These are phyloP conservation scores for Penelope pileata DNA, from an alignment of 2,113 vertebrate species.

Conservation along the genomic window DNA sequence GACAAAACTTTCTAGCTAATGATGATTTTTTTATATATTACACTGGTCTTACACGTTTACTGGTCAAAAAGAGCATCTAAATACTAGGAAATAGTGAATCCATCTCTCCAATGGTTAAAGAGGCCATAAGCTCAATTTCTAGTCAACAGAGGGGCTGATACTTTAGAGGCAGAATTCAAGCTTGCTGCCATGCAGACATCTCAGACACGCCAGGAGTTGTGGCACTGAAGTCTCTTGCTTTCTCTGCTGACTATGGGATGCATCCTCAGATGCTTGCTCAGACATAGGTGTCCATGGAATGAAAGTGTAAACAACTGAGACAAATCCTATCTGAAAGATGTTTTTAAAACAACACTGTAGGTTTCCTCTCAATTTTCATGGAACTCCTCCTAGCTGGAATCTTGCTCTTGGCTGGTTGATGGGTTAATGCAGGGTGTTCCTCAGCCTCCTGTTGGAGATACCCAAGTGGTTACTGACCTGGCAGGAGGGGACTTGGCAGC, in stretches of 20 bases:
- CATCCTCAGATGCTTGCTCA: not conserved
- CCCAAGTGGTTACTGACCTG: not conserved
- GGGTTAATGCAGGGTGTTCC: not conserved
- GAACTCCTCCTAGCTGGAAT: not conserved
- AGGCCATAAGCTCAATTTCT: not conserved
- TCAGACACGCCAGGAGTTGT: not conserved
- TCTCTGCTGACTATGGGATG: not conserved
- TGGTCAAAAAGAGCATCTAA: not conserved
- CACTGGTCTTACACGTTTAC: rapidly evolving
- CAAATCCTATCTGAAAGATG: not conserved
- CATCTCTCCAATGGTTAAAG: not conserved
- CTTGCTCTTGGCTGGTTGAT: not conserved
- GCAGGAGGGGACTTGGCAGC: not conserved
- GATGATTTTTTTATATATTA: not conserved
- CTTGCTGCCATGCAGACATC: not conserved
- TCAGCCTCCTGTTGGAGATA: not conserved
- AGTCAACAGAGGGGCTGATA: not conserved
- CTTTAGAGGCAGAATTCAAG: not conserved
- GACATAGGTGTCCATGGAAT: not conserved
- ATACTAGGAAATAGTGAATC: not conserved
- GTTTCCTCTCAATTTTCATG: not conserved
- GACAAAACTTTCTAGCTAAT: not conserved
- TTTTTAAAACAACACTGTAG: not conserved
- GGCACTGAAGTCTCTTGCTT: not conserved
- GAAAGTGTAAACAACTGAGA: not conserved